phyloP scores from a whole-genome alignment of 2,888 invertebrate species.

The Heliothis peltigera region DNA sequence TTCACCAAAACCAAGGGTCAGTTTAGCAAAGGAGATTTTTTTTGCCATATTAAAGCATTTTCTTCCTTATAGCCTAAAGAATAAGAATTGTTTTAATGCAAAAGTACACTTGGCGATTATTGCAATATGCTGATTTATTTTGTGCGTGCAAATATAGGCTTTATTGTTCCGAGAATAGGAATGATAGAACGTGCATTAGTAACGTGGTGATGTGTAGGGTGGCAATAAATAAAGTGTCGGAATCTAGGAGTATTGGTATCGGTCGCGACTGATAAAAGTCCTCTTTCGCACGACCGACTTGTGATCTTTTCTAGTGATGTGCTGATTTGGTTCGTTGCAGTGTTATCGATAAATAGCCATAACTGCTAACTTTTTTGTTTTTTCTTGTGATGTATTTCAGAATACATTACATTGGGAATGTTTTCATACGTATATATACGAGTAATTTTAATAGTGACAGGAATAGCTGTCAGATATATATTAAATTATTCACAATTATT shows the following conservation, averaged over 20 bases:
- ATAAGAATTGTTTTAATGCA: conserved; percentile 47
- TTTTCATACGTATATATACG: no score
- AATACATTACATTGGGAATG: no score
- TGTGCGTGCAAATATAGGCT: conserved; percentile 31
- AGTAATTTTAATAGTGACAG: no score
- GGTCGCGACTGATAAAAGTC: conserved; percentile 86
- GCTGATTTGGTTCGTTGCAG: neutral
- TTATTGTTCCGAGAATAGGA: conserved; percentile 29
- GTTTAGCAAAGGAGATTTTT: conserved; percentile 19
- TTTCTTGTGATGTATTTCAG: no score
- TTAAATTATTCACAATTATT: no score
- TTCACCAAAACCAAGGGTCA: conserved; percentile 60
- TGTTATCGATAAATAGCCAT: conserved; percentile 21
- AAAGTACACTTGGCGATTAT: conserved; percentile 24
- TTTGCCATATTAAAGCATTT: conserved; percentile 22
- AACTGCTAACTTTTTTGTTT: no score
- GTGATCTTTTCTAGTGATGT: conserved; percentile 76
- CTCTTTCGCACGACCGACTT: conserved; percentile 81
- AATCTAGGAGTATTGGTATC: conserved; percentile 84
- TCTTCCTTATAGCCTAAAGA: conserved; percentile 21
- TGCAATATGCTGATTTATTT: conserved; percentile 15
- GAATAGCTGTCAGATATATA: no score
- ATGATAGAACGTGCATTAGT: neutral
- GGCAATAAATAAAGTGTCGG: conserved; percentile 84
- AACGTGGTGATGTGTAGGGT: conserved; percentile 68